Base-by-base conservation (phyloP, 1,140 invertebrate genomes). In the Aplysia californica region DNA sequence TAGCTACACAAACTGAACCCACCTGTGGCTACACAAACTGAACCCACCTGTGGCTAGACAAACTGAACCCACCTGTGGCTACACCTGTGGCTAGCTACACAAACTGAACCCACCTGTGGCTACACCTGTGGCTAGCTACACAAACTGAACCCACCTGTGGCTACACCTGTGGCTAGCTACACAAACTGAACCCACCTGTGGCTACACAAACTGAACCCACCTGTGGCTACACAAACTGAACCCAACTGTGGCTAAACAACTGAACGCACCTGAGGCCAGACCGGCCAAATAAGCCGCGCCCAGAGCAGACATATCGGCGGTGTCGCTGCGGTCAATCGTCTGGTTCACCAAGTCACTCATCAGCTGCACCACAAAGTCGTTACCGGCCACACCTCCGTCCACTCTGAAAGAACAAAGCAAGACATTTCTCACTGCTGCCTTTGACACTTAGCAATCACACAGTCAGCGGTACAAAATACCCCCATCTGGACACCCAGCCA, bases 301-400 rank as follows among this genome's bases (percentile, higher is more conserved):
- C 38, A 96, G 90, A 56, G 85, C 84, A 18, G 87, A 87, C 79
- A 89, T 87, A 38, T 86, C 80, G 21, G 87, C 81, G 58, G 75
- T 58, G 29, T 74, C 55, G 29, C 86, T 79, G 26, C 96, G 90
- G 84, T 97, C 94, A 20, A 98, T 93, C 20, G 89, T 84, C 50
- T 95, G 85, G 0, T 92, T 92, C 3, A 94, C 94, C 36, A 97
- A 89, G 90, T 98, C 95, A 3, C 96, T 93, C 65, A 98, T 91
- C 35, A 96, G 89, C 89, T 98, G 96, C 80, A 95, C 93, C 1
- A 98, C 90, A 86, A 98, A 98, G 88, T 97, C 93, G 89, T 97
- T 98, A 74, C 93, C 93, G 0, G 96, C 94, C 23, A 99, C 96
- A 35, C 97, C 97, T n/a, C 97, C 97, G 89, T 97, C 96, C 55